Conservation (phyloP, 2,888 invertebrate genomes). For the Phortica okadai region DNA sequence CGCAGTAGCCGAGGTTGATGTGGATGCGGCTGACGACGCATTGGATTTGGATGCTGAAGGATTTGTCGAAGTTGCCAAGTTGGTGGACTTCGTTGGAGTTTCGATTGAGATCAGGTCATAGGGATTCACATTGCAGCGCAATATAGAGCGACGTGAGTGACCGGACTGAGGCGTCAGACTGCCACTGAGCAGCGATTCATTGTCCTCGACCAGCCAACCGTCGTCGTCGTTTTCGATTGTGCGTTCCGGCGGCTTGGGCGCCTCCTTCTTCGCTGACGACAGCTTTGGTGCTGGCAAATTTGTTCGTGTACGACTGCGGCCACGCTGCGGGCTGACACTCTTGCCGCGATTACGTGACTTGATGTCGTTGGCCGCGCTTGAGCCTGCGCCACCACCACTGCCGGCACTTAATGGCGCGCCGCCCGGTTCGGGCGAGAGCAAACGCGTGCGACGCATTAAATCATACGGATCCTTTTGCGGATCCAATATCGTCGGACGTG, state of each 20-base stretch:
- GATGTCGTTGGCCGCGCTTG: constrained; percentile 48
- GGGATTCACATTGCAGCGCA: constrained; percentile 90
- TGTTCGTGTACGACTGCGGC: constrained; percentile 78
- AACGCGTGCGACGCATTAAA: constrained; percentile 86
- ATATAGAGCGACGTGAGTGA: constrained; percentile 82
- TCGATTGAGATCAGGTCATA: constrained; percentile 85
- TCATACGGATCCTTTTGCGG: constrained; percentile 87
- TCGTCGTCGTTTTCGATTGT: constrained; percentile 54
- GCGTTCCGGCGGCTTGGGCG: neutral
- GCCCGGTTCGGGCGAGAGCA: constrained; percentile 80
- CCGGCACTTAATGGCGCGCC: constrained; percentile 36
- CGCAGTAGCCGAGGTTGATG: neutral
- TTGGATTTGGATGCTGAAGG: neutral
- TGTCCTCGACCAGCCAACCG: constrained; percentile 73
- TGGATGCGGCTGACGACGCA: neutral
- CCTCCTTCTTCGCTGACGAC: constrained; percentile 66
- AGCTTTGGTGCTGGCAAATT: constrained; percentile 75
- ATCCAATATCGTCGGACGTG: constrained; percentile 82
- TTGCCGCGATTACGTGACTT: constrained; percentile 75
- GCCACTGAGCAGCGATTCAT: constrained; percentile 52
- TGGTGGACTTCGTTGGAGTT: constrained; percentile 29
- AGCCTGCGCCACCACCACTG: constrained; percentile 6
- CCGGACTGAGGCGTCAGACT: constrained; percentile 51
- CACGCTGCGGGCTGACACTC: constrained; percentile 79
- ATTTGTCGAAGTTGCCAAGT: neutral